phyloP scores from a whole-genome alignment of 2,797 vertebrate genomes.

The Alosa sapidissima region DNA sequence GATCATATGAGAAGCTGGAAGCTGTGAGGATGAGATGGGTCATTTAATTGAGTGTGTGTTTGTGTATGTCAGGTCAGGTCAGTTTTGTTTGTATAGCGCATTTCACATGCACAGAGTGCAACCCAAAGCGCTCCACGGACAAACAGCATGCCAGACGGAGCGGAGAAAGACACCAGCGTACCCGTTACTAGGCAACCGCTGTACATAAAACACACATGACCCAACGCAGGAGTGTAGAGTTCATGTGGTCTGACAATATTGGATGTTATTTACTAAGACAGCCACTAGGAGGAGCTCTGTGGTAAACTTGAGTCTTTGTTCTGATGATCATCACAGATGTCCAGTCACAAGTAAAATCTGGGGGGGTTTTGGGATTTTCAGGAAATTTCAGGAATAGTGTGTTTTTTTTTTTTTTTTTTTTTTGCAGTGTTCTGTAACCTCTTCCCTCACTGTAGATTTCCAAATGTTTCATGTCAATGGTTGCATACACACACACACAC shows the following conservation, averaged over 20 bases:
- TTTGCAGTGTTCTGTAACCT: neutral
- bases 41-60: neutral
- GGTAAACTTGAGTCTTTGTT: neutral
- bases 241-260: neutral
- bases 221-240: slow-evolving; percentile 12
- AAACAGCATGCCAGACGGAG: no score
- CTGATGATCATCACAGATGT: neutral
- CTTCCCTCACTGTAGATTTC: neutral
- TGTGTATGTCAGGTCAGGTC: neutral
- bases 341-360: neutral
- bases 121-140: no score
- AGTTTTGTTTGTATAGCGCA: no score
- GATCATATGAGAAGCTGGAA: neutral
- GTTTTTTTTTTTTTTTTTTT: neutral
- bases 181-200: no score
- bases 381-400: neutral
- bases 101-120: no score
- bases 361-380: neutral
- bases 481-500: neutral
- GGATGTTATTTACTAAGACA: slow-evolving; percentile 29
- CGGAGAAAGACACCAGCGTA: no score
- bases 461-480: neutral
- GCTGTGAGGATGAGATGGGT: neutral
- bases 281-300: slow-evolving; percentile 48
- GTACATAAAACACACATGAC: no score